Evolutionary conservation across 2,797 vertebrate genomes (phyloP), one percentile per base, ranked within the genome.

Genomic region (Coccyzus lansbergi): DNA sequence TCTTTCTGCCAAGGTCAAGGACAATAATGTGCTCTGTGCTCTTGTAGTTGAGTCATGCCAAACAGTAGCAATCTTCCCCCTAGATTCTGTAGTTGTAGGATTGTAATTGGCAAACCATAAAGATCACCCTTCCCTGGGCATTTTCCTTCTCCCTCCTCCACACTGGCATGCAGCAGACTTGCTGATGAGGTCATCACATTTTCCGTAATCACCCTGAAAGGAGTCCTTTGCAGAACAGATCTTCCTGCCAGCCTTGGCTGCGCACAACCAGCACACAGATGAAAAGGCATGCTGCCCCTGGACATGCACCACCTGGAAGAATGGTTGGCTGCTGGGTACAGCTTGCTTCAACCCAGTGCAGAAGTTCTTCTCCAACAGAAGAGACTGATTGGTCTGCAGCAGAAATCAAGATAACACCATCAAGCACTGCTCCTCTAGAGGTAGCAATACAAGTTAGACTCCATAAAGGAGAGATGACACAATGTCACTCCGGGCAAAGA

Each of bases 111-210:
- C 96, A 91, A 93, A 77, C 69, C 7, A 5, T 94, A 92, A 94
- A 86, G 92, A 96, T 94, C 86, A 74, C 95, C 97, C 98, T 97
- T 94, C 97, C 97, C 97, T 89, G 94, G 95, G 95, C 96, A 97
- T 97, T 97, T 97, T 96, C 96, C 93, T 90, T 70, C 85, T 83
- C 59, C 38, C 48, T 69, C 21, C 75, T 83, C 68, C 75, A 46
- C 0, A 5, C 95, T 97, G 98, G 98, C 95, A 94, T 28, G 7
- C 46, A 74, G 83, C 42, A 48, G 94, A 92, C 84, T 67, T 88
- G 88, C 74, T 74, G 86, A 44, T 21, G 59, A 11, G 53, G 77
- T 94, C 92, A 48, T 84, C 86, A 89, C 97, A 95, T 97, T 97
- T 98, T 97, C 97, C 91, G 0, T 69, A 76, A 68, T 55, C 42